These are phyloP conservation scores for Meteorus cinctellus DNA, from an alignment of 2,888 invertebrate species.

Conservation along the genomic window DNA sequence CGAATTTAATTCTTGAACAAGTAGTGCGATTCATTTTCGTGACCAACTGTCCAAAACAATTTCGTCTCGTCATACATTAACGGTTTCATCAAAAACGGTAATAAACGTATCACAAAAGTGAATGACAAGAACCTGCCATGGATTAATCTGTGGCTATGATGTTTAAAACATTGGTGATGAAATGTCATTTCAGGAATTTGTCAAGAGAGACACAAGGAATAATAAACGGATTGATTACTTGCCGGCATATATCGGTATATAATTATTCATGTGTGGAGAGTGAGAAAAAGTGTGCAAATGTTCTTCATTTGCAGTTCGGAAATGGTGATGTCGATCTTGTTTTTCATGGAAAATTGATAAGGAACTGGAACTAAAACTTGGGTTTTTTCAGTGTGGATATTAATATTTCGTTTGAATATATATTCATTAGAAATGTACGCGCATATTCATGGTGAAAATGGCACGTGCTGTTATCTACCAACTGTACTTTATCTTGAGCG, in stretches of 20 bases:
- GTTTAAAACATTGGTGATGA: background rate
- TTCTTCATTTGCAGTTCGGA: background rate
- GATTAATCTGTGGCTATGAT: background rate
- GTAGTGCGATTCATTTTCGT: background rate
- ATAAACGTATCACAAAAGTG: background rate
- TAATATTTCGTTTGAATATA: slow-evolving; percentile 16
- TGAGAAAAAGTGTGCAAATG: background rate
- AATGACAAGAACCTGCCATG: background rate
- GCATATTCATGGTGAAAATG: slow-evolving; percentile 69
- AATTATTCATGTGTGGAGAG: background rate
- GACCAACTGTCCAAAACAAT: background rate
- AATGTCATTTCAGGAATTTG: background rate
- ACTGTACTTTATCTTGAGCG: slow-evolving; percentile 68
- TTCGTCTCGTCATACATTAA: background rate
- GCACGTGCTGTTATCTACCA: slow-evolving; percentile 71
- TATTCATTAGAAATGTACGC: slow-evolving; percentile 63
- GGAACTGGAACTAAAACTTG: background rate
- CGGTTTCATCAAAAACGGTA: background rate
- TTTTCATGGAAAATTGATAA: slow-evolving; percentile 25
- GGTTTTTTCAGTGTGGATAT: background rate
- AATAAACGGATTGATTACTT: background rate
- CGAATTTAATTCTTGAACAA: background rate
- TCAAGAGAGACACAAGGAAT: background rate
- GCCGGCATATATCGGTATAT: background rate
- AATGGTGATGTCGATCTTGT: background rate